Evolutionary conservation across 1,140 invertebrate genomes (phyloP), one percentile per base, ranked within the genome.

Genomic region (Sinella curviseta): DNA sequence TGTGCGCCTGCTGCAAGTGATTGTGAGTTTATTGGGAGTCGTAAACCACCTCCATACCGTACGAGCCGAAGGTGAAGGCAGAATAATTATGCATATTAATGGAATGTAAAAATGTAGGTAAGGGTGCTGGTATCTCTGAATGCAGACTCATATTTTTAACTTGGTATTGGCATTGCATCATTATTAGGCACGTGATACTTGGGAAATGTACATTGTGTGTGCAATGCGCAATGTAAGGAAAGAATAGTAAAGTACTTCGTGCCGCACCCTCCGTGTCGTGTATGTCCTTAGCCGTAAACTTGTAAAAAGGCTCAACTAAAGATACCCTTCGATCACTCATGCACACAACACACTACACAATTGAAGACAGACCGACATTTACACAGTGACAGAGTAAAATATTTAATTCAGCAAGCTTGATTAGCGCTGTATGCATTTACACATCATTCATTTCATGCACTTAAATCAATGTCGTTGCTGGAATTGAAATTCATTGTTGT

Each of bases 331-430:
- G 24, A 26, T 26, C 55, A 24, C n/a, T n/a, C n/a, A n/a, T n/a
- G n/a, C n/a, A n/a, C n/a, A n/a, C n/a, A n/a, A n/a, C n/a, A n/a
- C n/a, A n/a, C n/a, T n/a, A n/a, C n/a, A n/a, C n/a, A n/a, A n/a
- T n/a, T n/a, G n/a, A n/a, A n/a, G n/a, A n/a, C n/a, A n/a, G n/a
- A n/a, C n/a, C n/a, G n/a, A n/a, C n/a, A n/a, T n/a, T n/a, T n/a
- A n/a, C n/a, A n/a, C 3, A 60, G 8, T 60, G 55, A 60, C 55
- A 60, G 12, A 17, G 24, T 60, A 60, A 60, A 60, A 60, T 26
- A 60, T 60, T 60, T 60, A 60, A 60, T 60, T 60, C 55, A n/a
- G 55, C 3, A 60, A 60, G 55, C 55, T 8, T 60, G 55, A 60
- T 60, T 60, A 60, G 55, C 55, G 8, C 55, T 60, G 24, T 24